Evolutionary conservation across 2,888 invertebrate species (phyloP).

Genomic region (Orthosia cruda): DNA sequence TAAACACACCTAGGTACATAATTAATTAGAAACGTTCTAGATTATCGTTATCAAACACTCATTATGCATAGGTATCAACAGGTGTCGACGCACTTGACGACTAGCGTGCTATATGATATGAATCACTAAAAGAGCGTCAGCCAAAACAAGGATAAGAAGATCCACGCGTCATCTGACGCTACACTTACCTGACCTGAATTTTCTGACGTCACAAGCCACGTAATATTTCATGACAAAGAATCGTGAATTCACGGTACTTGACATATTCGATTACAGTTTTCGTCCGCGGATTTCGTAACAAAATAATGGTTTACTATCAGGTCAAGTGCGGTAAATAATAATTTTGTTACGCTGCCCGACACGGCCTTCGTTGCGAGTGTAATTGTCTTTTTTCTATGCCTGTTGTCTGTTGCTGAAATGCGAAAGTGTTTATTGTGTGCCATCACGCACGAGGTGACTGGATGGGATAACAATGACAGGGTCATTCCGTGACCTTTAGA

Average conservation of each 20-base stretch:
- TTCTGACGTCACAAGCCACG: constrained; percentile 44
- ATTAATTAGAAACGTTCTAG: constrained; percentile 6
- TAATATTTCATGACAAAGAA: constrained; percentile 51
- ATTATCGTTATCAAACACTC: constrained; percentile 11
- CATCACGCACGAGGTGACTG: constrained; percentile 54
- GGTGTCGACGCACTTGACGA: constrained; percentile 27
- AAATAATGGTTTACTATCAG: constrained; percentile 63
- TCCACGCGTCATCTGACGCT: constrained; percentile 47
- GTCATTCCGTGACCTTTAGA: constrained; percentile 39
- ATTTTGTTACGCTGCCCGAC: constrained; percentile 65
- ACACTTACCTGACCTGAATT: constrained; percentile 17
- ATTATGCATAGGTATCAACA: constrained; percentile 33
- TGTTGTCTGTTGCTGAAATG: constrained; percentile 50
- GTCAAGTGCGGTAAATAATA: constrained; percentile 77
- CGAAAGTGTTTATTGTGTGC: constrained; percentile 60
- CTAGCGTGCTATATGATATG: constrained; percentile 1
- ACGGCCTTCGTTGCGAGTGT: constrained; percentile 62
- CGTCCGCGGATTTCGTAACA: constrained; percentile 54
- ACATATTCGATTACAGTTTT: constrained; percentile 51
- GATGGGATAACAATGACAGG: constrained; percentile 38
- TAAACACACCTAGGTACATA: not conserved
- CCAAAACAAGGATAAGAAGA: constrained; percentile 37
- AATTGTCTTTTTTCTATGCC: constrained; percentile 60
- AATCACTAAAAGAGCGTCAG: constrained; percentile 23
- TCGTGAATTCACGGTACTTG: constrained; percentile 34